Conservation (phyloP, 2,113 vertebrate genomes). For the Macrotis lagotis region DNA sequence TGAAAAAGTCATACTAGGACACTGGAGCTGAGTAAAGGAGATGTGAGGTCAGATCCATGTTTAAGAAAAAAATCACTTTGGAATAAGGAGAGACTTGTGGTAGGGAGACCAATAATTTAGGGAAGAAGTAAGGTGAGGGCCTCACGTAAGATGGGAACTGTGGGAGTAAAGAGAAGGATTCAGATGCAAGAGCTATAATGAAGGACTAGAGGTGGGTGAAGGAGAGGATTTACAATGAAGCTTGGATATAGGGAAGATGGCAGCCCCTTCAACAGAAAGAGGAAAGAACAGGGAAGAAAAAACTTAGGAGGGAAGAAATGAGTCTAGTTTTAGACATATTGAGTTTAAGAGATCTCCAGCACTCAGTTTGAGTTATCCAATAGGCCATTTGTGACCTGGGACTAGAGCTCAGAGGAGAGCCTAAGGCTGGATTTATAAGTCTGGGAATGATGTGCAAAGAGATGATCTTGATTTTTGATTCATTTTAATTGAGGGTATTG, state of each 20-base stretch:
- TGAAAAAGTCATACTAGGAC: background rate
- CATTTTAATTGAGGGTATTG: background rate
- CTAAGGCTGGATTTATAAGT: background rate
- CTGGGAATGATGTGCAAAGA: background rate
- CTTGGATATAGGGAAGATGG: too few species aligned
- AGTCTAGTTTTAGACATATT: too few species aligned
- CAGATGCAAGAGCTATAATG: background rate
- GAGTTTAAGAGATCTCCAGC: too few species aligned
- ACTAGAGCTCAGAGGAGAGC: background rate
- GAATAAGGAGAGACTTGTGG: background rate
- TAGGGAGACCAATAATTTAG: background rate
- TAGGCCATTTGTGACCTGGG: too few species aligned
- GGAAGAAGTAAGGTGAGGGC: background rate
- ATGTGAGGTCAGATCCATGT: constrained; percentile 3
- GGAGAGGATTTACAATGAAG: too few species aligned
- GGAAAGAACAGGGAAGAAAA: too few species aligned
- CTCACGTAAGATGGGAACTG: background rate
- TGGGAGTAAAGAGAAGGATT: background rate
- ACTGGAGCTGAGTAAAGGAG: background rate
- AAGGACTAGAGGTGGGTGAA: too few species aligned
- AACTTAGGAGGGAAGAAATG: too few species aligned
- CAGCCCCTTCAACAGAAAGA: too few species aligned
- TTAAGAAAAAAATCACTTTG: constrained; percentile 20
- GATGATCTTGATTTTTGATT: background rate
- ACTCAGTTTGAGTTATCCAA: too few species aligned